Evolutionary conservation across 2,888 invertebrate species (phyloP).

Genomic region (Rotaria magnacalcarata): DNA sequence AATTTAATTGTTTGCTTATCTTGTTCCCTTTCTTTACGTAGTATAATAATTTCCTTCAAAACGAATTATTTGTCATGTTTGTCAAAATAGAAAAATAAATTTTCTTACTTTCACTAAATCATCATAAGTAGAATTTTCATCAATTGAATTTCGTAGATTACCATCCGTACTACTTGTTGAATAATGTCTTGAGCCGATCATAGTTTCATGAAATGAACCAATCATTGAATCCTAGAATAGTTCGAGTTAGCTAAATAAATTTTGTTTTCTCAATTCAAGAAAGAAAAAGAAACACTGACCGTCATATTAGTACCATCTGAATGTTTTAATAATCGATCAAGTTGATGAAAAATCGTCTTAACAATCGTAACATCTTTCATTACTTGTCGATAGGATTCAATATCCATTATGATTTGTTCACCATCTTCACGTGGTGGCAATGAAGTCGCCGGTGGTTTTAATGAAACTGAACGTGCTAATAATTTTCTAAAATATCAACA

Average conservation of each 20-base stretch:
- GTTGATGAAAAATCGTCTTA: conserved; percentile 28
- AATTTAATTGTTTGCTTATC: conserved; percentile 33
- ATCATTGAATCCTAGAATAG: conserved; percentile 18
- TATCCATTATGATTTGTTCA: conserved; percentile 27
- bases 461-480: not conserved
- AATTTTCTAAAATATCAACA: not conserved
- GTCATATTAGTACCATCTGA: not conserved
- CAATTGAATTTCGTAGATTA: not conserved
- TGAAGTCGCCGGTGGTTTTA: not conserved
- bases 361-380: conserved; percentile 35
- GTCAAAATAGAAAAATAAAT: not conserved
- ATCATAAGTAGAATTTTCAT: conserved; percentile 29
- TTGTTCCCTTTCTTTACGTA: conserved; percentile 35
- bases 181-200: not conserved
- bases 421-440: conserved; percentile 28
- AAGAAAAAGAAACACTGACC: not conserved
- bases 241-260: not conserved
- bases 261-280: not conserved
- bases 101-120: not conserved
- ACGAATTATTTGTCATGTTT: too few relatives aligned
- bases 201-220: not conserved
- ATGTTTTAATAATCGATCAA: conserved; percentile 27
- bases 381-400: conserved; percentile 29
- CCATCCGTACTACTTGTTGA: not conserved
- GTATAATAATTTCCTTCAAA: not conserved